A percentile compares a stretch with the other conserved stretches of the same genome.
Conservation (phyloP, 1,140 invertebrate species). For the Halotydeus destructor region DNA sequence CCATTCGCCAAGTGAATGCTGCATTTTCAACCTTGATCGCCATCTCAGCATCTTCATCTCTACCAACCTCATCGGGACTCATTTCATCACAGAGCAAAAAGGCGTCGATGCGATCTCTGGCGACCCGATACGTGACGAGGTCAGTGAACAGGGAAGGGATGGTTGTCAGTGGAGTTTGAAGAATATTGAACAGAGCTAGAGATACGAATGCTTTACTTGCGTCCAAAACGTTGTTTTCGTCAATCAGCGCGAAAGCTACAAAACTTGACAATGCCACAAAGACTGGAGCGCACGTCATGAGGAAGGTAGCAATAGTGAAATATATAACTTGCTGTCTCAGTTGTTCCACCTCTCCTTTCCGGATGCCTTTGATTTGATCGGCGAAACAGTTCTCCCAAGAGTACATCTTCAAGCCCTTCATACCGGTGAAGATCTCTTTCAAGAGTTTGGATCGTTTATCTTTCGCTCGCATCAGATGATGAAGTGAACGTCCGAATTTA, state of each 20-base stretch:
- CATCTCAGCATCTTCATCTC: no score
- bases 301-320: no score
- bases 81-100: no score
- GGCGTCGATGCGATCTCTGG: no score
- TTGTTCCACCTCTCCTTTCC: conserved; percentile 34
- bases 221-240: conserved; percentile 50
- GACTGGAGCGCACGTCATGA: conserved; percentile 41
- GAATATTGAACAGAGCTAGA: conserved; percentile 81
- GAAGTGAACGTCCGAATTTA: conserved; percentile 69
- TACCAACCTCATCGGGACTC: no score
- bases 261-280: conserved; percentile 82
- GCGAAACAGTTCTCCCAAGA: conserved; percentile 82
- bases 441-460: conserved; percentile 72
- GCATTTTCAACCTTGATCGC: conserved; percentile 26
- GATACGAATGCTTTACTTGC: conserved; percentile 81
- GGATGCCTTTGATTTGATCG: conserved; percentile 29
- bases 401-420: conserved; percentile 72
- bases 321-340: conserved; percentile 6
- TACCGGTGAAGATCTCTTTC: conserved; percentile 64
- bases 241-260: conserved; percentile 51
- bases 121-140: conserved; percentile 34
- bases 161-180: conserved; percentile 84
- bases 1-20: conserved; percentile 30
- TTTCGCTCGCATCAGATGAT: conserved; percentile 71
- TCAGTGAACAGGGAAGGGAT: conserved; percentile 98